Percentiles rank a stretch among this genome's conserved stretches.
phyloP scores from a whole-genome alignment of 2,113 vertebrate species.

The Eptesicus fuscus region DNA sequence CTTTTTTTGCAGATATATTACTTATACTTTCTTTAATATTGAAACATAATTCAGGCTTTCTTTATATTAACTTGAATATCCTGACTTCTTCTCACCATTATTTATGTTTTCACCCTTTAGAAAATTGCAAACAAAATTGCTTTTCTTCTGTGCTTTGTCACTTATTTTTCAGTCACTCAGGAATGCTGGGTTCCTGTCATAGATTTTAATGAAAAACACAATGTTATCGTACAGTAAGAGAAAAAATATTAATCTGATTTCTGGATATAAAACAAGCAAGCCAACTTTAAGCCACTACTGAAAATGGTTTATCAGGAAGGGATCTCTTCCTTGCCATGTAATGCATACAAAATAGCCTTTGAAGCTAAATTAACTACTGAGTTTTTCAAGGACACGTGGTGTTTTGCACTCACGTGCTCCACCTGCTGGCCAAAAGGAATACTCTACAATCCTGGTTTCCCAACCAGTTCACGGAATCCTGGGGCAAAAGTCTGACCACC shows the following conservation, averaged over 20 bases:
- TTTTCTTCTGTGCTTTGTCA: background rate
- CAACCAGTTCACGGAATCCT: background rate
- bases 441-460: background rate
- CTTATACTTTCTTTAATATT: background rate
- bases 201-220: constrained; percentile 48
- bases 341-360: background rate
- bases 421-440: constrained; percentile 23
- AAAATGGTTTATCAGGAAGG: background rate
- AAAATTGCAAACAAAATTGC: background rate
- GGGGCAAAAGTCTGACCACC: background rate
- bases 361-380: background rate
- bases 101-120: constrained; percentile 26
- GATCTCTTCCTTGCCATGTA: background rate
- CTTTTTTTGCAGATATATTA: background rate
- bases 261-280: background rate
- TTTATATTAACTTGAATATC: constrained; percentile 10
- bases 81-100: background rate
- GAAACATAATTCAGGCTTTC: background rate
- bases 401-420: background rate
- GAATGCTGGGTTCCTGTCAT: background rate
- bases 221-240: constrained; percentile 11
- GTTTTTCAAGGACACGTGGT: background rate
- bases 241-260: background rate
- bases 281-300: background rate
- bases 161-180: constrained; percentile 3